A percentile compares a stretch with the other conserved stretches of the same genome.
Conservation (phyloP, 1,140 invertebrate genomes). For the Prorops nasuta region DNA sequence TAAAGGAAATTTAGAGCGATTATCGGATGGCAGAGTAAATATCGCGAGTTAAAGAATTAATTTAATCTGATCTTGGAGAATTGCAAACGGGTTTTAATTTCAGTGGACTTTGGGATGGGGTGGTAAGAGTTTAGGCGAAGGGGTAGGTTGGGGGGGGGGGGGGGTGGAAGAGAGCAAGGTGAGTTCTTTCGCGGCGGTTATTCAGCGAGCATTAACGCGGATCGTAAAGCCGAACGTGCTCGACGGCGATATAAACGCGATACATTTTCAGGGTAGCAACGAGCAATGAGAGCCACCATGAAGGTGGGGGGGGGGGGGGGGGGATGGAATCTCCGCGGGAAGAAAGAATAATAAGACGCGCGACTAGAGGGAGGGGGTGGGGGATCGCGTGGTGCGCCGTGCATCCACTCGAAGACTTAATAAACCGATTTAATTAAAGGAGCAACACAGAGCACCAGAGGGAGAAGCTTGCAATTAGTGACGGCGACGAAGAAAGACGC, state of each 20-base stretch:
- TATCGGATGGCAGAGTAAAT: too few relatives aligned
- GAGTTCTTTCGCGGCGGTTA: slow-evolving; percentile 27
- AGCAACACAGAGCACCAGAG: slow-evolving; percentile 16
- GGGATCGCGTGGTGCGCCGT: slow-evolving; percentile 16
- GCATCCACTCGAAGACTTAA: slow-evolving; percentile 39
- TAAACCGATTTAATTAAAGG: slow-evolving; percentile 47
- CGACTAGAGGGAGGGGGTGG: slow-evolving; percentile 4
- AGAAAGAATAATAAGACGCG: slow-evolving; percentile 5
- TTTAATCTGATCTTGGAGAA: too few relatives aligned
- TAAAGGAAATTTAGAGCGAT: too few relatives aligned
- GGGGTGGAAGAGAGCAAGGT: too few relatives aligned
- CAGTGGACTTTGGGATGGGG: too few relatives aligned
- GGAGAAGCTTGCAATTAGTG: slow-evolving; percentile 28
- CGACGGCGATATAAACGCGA: slow-evolving; percentile 28
- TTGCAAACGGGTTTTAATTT: too few relatives aligned
- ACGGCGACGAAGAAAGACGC: slow-evolving; percentile 17
- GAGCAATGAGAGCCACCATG: not conserved
- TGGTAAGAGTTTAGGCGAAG: too few relatives aligned
- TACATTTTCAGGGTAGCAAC: slow-evolving; percentile 14
- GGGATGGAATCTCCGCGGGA: not conserved
- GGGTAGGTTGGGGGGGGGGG: too few relatives aligned
- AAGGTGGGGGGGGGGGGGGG: slow-evolving; percentile 1
- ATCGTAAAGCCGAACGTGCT: slow-evolving; percentile 39
- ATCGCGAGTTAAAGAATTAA: too few relatives aligned
- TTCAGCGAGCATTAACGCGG: slow-evolving; percentile 38